Conservation (phyloP, 2,113 vertebrate species). For the Chaenocephalus aceratus region DNA sequence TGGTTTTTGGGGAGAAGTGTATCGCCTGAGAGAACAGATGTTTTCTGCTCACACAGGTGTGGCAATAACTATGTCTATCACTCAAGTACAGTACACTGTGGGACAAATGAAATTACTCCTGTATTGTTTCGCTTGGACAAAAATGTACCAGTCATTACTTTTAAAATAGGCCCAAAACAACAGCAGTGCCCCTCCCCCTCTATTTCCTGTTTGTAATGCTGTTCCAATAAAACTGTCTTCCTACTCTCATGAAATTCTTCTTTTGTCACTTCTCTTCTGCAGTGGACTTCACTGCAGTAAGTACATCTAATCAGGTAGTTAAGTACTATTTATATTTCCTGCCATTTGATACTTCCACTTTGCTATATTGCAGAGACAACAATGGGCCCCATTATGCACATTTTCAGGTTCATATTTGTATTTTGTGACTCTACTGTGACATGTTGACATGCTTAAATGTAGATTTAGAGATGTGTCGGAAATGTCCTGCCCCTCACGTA, state of each 20-base stretch:
- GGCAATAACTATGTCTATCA: not conserved
- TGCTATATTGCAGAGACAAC: not conserved
- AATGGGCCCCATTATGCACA: too few relatives aligned
- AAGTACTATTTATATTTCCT: not conserved
- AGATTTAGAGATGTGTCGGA: too few relatives aligned
- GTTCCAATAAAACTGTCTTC: slow-evolving; percentile 28
- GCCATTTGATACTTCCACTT: not conserved
- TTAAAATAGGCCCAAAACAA: slow-evolving; percentile 16
- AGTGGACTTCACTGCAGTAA: not conserved
- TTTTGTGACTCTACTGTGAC: too few relatives aligned
- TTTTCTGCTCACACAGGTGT: slow-evolving; percentile 17
- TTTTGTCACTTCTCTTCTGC: not conserved
- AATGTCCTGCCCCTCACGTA: too few relatives aligned
- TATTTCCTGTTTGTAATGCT: slow-evolving; percentile 31
- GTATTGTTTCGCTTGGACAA: slow-evolving; percentile 13
- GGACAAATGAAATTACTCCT: slow-evolving; percentile 25
- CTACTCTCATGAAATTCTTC: not conserved
- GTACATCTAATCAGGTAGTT: not conserved
- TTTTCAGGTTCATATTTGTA: too few relatives aligned
- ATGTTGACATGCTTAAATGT: too few relatives aligned
- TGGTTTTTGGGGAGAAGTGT: not conserved
- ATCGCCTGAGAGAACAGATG: slow-evolving; percentile 1
- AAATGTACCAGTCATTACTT: not conserved
- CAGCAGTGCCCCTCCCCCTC: not conserved
- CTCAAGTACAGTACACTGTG: not conserved